A percentile compares a stretch with the other conserved stretches of the same genome.
Conservation (phyloP, 2,113 vertebrate species). For the Leiothrix lutea region DNA sequence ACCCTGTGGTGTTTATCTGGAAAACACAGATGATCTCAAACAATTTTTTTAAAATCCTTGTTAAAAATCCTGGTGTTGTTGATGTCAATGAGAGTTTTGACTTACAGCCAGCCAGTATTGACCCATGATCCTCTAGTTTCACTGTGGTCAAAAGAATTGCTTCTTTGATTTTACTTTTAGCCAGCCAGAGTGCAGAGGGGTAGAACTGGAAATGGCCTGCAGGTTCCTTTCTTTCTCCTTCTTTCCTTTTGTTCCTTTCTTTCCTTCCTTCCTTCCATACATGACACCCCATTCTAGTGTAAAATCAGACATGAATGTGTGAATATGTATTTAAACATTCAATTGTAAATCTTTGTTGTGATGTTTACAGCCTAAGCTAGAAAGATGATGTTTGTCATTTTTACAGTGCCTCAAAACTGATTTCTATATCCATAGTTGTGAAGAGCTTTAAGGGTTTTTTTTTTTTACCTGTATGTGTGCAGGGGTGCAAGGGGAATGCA, state of each 20-base stretch:
- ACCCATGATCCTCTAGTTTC: not conserved
- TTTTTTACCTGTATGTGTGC: not conserved
- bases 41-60: not conserved
- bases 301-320: conserved; percentile 50
- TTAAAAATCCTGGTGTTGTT: not conserved
- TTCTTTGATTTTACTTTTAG: not conserved
- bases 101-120: not conserved
- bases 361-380: conserved; percentile 69
- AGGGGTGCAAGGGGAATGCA: conserved; percentile 10
- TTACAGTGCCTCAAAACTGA: conserved; percentile 69
- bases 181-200: conserved; percentile 16
- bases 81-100: not conserved
- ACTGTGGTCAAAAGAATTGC: not conserved
- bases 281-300: not conserved
- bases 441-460: conserved; percentile 48
- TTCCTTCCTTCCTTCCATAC: not conserved
- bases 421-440: conserved; percentile 61
- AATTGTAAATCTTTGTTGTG: conserved; percentile 66
- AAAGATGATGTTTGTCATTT: conserved; percentile 61
- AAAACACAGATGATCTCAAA: not conserved
- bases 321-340: conserved; percentile 70
- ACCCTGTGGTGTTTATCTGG: not conserved
- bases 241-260: not conserved
- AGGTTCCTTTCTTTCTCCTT: not conserved
- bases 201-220: conserved; percentile 38